These are phyloP conservation scores for Agonopterix arenella DNA, from an alignment of 2,888 invertebrate species.

Conservation along the genomic window DNA sequence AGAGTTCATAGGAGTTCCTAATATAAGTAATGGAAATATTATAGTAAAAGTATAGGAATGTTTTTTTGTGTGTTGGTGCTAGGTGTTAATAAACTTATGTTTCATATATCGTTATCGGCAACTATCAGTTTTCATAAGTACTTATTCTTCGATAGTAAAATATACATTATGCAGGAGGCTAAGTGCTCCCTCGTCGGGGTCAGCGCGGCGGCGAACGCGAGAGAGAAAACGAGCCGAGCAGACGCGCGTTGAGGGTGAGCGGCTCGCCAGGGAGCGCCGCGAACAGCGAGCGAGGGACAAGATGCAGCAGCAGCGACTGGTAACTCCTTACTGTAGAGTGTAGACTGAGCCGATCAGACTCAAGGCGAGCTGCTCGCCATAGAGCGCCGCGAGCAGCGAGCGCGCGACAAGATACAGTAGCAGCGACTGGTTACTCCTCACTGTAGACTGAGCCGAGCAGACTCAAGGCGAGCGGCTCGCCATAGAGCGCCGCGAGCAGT, in stretches of 20 bases:
- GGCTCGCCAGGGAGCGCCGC: slow-evolving; percentile 43
- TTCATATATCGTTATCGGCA: neutral
- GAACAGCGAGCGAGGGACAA: slow-evolving; percentile 41
- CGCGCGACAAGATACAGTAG: slow-evolving; percentile 40
- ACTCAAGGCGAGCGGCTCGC: slow-evolving; percentile 59
- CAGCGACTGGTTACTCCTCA: slow-evolving; percentile 47
- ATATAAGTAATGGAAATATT: too few species aligned
- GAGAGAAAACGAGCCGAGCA: slow-evolving; percentile 48
- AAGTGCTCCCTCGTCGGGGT: slow-evolving; percentile 56
- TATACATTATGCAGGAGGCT: slow-evolving; percentile 36
- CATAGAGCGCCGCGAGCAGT: slow-evolving; percentile 39
- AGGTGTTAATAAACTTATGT: too few species aligned
- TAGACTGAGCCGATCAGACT: slow-evolving; percentile 41
- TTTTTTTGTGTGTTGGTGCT: neutral
- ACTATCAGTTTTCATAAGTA: neutral
- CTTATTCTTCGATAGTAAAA: too few species aligned
- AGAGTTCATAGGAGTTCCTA: too few species aligned
- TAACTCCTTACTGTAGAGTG: slow-evolving; percentile 16
- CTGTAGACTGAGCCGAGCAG: slow-evolving; percentile 36
- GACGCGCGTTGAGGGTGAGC: slow-evolving; percentile 55
- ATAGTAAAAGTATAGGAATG: neutral
- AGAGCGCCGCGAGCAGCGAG: slow-evolving; percentile 38
- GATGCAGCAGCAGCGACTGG: slow-evolving; percentile 48
- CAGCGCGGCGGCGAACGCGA: slow-evolving; percentile 49
- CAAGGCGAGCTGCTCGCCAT: slow-evolving; percentile 53